These are phyloP conservation scores for Emesis russula DNA, from an alignment of 2,888 invertebrate species.

Conservation along the genomic window DNA sequence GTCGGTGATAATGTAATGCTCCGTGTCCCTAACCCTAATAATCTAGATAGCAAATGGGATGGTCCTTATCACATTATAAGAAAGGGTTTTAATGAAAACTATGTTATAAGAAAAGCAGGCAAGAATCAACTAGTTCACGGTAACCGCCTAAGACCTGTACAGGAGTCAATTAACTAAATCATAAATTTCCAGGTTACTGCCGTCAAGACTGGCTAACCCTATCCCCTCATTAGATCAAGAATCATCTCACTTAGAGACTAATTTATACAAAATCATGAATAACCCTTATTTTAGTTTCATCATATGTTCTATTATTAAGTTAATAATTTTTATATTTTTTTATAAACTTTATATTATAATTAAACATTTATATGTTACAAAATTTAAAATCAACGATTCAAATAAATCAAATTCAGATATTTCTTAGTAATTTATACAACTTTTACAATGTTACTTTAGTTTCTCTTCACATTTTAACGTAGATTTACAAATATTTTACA, in stretches of 20 bases:
- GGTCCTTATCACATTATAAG: conserved; percentile 84
- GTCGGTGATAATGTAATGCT: conserved; percentile 60
- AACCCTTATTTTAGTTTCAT: too few species aligned
- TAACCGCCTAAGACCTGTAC: conserved; percentile 64
- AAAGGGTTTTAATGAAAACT: conserved; percentile 80
- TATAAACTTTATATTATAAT: neutral
- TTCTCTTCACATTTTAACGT: neutral
- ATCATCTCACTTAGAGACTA: too few species aligned
- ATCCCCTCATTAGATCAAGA: too few species aligned
- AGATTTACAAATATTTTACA: neutral
- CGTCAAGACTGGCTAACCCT: neutral
- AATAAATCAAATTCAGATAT: neutral
- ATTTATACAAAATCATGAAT: too few species aligned
- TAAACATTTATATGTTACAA: neutral
- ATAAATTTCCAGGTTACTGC: neutral
- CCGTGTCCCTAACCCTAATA: conserved; percentile 87
- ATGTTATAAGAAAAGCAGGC: conserved; percentile 66
- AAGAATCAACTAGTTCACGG: conserved; percentile 73
- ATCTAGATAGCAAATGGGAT: conserved; percentile 88
- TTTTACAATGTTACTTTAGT: neutral
- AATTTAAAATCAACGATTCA: neutral
- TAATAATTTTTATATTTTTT: too few species aligned
- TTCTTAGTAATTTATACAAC: neutral
- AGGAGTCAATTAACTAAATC: neutral
- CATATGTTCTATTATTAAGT: too few species aligned